Percentiles rank a stretch among this genome's conserved stretches.
Evolutionary conservation across 2,888 invertebrate species (phyloP).

Genomic region (Phyto melanocephala): DNA sequence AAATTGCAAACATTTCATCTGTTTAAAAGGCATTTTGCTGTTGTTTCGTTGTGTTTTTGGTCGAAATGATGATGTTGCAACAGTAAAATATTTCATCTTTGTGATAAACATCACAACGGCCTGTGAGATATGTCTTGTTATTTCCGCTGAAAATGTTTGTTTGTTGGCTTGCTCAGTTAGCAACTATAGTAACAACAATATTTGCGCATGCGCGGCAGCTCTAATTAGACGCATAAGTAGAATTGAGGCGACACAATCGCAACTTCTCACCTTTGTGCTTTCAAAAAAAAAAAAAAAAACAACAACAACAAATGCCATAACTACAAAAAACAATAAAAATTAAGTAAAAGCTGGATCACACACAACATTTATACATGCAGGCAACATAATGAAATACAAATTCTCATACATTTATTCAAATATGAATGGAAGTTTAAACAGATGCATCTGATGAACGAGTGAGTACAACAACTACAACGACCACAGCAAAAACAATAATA

Average conservation of each 20-base stretch:
- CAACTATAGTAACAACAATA: neutral
- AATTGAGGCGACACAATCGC: conserved; percentile 73
- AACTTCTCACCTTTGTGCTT: conserved; percentile 73
- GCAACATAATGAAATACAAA: conserved; percentile 21
- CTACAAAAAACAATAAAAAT: too few relatives aligned
- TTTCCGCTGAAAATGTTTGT: conserved; percentile 72
- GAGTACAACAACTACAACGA: neutral
- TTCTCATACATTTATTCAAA: conserved; percentile 46
- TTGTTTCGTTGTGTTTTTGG: neutral
- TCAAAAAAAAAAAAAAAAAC: neutral
- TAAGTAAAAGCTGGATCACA: neutral
- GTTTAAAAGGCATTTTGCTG: conserved; percentile 11
- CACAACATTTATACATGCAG: neutral
- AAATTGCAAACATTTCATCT: conserved; percentile 25
- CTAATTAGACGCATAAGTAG: conserved; percentile 78
- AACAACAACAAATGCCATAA: neutral
- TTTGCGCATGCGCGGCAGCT: conserved; percentile 75
- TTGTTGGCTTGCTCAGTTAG: neutral
- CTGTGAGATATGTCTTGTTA: conserved; percentile 65
- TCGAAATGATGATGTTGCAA: conserved; percentile 68
- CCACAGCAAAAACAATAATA: conserved; percentile 17
- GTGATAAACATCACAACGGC: conserved; percentile 71
- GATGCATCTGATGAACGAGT: conserved; percentile 58
- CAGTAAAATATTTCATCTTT: conserved; percentile 75
- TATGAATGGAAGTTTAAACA: conserved; percentile 56